Conservation (phyloP, 2,113 vertebrate genomes). For the Dryoscopus gambensis region DNA sequence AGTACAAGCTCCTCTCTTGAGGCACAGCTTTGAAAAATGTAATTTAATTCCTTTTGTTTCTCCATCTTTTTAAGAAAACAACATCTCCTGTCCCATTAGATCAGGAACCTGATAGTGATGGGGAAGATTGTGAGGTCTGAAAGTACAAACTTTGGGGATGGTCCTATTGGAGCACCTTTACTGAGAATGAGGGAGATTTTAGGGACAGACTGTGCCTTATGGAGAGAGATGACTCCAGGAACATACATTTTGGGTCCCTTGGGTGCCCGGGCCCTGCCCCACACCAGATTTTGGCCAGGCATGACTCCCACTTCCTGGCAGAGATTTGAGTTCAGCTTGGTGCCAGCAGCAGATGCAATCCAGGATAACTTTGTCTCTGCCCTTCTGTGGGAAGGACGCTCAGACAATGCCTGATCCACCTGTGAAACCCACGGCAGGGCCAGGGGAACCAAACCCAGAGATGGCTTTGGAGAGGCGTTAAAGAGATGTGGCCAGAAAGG, state of each 20-base stretch:
- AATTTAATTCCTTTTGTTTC: not conserved
- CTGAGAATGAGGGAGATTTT: not conserved
- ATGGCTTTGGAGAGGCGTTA: not conserved
- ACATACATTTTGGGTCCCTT: not conserved
- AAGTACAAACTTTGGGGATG: not conserved
- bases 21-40: not conserved
- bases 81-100: not conserved
- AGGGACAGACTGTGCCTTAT: not conserved
- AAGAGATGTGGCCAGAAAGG: not conserved
- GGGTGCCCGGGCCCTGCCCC: accelerated
- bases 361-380: not conserved
- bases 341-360: not conserved
- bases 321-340: not conserved
- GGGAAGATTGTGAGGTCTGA: not conserved
- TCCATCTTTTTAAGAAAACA: not conserved
- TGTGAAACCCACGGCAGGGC: not conserved
- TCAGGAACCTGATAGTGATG: not conserved
- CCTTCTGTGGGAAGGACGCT: not conserved
- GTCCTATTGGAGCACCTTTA: not conserved
- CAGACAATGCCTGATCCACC: not conserved
- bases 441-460: not conserved
- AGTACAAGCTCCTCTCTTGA: not conserved
- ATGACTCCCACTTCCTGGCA: not conserved
- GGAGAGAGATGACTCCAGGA: too few relatives aligned
- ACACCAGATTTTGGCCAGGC: not conserved